Base-by-base conservation (phyloP, 2,113 vertebrate genomes). In the Pterocles orientalis region DNA sequence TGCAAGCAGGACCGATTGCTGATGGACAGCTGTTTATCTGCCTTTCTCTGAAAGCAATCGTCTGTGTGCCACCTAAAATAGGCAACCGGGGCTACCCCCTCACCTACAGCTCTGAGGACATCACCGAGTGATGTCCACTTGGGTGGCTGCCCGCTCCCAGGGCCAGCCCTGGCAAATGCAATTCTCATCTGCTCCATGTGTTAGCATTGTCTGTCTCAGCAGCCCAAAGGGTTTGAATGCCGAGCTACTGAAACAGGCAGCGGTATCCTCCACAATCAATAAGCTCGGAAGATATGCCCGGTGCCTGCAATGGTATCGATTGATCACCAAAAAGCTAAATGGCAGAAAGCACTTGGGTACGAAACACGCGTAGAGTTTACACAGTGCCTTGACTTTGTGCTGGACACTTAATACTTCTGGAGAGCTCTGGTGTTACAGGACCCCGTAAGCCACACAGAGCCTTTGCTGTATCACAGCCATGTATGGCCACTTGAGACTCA, bases 391-490 rank as follows among this genome's bases (percentile, higher is more conserved):
- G 90, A 88, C 57, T 86, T 88, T 36, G 50, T 69, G 62, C 77
- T 13, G 36, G 85, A 89, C 81, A 88, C 28, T 72, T 92, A 91
- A 94, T 89, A 91, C 88, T 71, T 91, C 34, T 39, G 70, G 78
- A 94, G 58, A 90, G 71, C 73, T 79, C 28, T 1, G 4, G 57
- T 91, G 88, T 92, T 95, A 86, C 2, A 14, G 77, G 88, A 76
- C 72, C 88, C 77, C 3, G 0, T 64, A 45, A 57, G 50, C 73
- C 60, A 82, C 53, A 24, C 1, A 87, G 60, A 90, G 33, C 33
- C 66, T 47, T 72, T 94, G 79, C 93, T 85, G 77, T 92, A 47
- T 76, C 81, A 80, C 60, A 92, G 84, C 86, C 86, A 79, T 93
- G 78, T 92, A 87, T 80, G 92, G 81, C 43, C 75, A 85, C 88